Evolutionary conservation across 2,797 vertebrate genomes (phyloP).

Genomic region (Pyrocephalus nanus): DNA sequence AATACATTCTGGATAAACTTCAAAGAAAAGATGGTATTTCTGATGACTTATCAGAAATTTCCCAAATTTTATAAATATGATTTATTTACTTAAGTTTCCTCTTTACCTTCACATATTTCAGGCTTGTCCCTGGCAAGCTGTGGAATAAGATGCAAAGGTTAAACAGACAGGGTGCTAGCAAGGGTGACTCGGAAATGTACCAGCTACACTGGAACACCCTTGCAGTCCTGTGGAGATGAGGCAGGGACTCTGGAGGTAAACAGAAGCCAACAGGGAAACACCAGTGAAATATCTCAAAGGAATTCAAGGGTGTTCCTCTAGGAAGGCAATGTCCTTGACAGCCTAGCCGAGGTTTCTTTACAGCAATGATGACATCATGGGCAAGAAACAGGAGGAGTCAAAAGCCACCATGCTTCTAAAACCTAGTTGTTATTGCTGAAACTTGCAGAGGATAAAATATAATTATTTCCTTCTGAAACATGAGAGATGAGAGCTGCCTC

Average conservation of each 20-base stretch:
- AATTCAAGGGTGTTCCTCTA: not conserved
- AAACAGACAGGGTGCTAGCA: not conserved
- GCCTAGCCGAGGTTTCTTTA: not conserved
- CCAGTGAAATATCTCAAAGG: not conserved
- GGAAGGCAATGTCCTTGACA: too few relatives aligned
- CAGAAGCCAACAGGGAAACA: not conserved
- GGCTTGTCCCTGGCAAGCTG: not conserved
- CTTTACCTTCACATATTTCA: not conserved
- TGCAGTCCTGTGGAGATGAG: not conserved
- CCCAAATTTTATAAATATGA: not conserved
- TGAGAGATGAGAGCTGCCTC: not conserved
- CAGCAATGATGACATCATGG: not conserved
- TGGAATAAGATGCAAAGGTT: not conserved
- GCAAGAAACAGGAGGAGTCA: not conserved
- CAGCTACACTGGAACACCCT: not conserved
- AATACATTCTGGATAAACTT: not conserved
- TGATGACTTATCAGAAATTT: not conserved
- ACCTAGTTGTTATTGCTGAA: not conserved
- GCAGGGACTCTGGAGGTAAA: not conserved
- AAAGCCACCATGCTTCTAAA: not conserved
- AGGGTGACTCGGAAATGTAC: not conserved
- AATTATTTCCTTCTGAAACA: conserved; percentile 27
- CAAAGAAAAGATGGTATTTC: not conserved
- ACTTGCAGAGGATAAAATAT: not conserved
- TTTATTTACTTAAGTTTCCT: not conserved